A percentile compares a stretch with the other conserved stretches of the same genome.
These are phyloP conservation scores for Cacajao melanocephalus DNA, from an alignment of 2,797 vertebrate species.

Conservation along the genomic window DNA sequence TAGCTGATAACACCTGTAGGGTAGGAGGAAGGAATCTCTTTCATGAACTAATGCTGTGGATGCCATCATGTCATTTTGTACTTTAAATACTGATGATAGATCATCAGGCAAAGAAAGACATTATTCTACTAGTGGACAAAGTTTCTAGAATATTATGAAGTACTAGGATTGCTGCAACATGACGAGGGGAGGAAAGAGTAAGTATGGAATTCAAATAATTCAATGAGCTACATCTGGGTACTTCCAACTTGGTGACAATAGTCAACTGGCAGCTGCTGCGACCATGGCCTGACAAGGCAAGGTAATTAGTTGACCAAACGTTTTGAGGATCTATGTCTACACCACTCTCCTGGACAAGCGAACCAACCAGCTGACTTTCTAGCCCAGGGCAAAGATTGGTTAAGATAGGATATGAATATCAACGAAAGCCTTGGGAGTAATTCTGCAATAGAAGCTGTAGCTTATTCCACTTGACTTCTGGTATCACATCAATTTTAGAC, in stretches of 20 bases:
- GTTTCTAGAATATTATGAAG: background rate
- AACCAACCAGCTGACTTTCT: background rate
- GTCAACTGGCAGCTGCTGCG: background rate
- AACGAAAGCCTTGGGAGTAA: background rate
- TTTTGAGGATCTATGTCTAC: background rate
- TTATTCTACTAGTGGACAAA: background rate
- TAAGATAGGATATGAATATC: background rate
- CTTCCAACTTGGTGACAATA: background rate
- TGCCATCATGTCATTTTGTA: background rate
- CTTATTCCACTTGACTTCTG: background rate
- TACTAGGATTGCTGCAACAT: background rate
- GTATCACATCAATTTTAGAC: background rate
- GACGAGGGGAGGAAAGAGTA: background rate
- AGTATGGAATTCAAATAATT: background rate
- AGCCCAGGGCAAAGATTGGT: fast-evolving
- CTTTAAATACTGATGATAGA: background rate
- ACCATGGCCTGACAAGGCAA: background rate
- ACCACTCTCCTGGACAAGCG: background rate
- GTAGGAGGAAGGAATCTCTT: background rate
- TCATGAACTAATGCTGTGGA: background rate
- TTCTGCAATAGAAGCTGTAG: background rate
- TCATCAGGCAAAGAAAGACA: background rate
- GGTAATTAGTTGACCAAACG: background rate
- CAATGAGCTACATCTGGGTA: background rate
- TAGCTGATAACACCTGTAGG: background rate